These are phyloP conservation scores for Calycopis cecrops DNA, from an alignment of 1,140 invertebrate species.

Conservation along the genomic window DNA sequence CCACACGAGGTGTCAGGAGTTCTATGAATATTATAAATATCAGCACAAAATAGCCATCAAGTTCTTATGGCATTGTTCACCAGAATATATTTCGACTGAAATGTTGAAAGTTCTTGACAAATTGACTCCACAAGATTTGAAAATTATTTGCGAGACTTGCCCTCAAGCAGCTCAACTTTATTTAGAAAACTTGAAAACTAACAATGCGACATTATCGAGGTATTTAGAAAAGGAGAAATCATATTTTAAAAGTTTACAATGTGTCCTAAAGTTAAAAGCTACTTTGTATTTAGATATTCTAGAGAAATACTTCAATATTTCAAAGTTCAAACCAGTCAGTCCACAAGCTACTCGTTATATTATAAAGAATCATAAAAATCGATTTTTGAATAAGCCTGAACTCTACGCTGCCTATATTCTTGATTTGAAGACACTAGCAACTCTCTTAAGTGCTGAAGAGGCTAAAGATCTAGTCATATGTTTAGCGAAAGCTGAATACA, in stretches of 20 bases:
- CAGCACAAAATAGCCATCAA: constrained; percentile 38
- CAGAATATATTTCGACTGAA: constrained; percentile 20
- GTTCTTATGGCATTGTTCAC: constrained; percentile 39
- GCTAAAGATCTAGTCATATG: constrained; percentile 33
- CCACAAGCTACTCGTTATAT: constrained; percentile 33
- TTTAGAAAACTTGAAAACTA: constrained; percentile 33
- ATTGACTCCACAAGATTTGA: constrained; percentile 36
- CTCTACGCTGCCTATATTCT: constrained; percentile 39
- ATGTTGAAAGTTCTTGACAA: constrained; percentile 27
- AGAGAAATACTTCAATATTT: constrained; percentile 39
- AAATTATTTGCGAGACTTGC: constrained; percentile 38
- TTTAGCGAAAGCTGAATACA: constrained; percentile 39
- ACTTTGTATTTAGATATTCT: constrained; percentile 39
- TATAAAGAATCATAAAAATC: constrained; percentile 36
- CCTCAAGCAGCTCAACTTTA: constrained; percentile 32
- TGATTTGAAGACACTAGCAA: constrained; percentile 33
- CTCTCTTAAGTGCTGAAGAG: constrained; percentile 32
- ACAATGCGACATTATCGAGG: constrained; percentile 21
- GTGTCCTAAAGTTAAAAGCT: constrained; percentile 37
- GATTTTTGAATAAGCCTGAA: constrained; percentile 37
- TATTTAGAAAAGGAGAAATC: constrained; percentile 32
- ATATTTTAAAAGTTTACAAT: constrained; percentile 37
- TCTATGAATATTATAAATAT: constrained; percentile 45
- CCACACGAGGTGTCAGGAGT: constrained; percentile 36
- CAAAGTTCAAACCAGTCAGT: constrained; percentile 26